These are phyloP conservation scores for Ctenopoma kingsleyae DNA, from an alignment of 2,797 vertebrate genomes.

Conservation along the genomic window DNA sequence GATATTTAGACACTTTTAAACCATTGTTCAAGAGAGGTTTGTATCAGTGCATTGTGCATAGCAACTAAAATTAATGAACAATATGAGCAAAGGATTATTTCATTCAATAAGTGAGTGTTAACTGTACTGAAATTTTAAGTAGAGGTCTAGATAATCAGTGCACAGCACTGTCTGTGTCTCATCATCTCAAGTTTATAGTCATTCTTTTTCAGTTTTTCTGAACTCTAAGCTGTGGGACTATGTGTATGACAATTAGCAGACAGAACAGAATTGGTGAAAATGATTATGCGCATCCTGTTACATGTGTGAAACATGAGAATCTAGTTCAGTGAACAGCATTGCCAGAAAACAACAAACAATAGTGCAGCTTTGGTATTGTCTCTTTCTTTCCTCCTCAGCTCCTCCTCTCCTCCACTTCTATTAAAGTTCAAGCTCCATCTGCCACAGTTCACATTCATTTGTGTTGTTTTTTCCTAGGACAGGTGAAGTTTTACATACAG, in stretches of 20 bases:
- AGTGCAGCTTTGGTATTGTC: background rate
- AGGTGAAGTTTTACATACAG: constrained; percentile 76
- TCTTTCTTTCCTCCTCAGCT: constrained; percentile 24
- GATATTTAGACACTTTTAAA: too few relatives aligned
- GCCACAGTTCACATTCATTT: constrained; percentile 40
- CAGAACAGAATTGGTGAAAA: background rate
- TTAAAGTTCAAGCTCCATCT: constrained; percentile 48
- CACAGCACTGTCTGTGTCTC: too few relatives aligned
- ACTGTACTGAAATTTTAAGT: too few relatives aligned
- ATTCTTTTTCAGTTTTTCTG: constrained; percentile 4
- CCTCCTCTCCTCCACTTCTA: constrained; percentile 15
- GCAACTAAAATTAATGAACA: too few relatives aligned
- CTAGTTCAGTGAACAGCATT: constrained; percentile 6
- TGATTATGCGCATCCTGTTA: background rate
- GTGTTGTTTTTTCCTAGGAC: constrained; percentile 22
- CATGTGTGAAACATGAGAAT: constrained; percentile 4
- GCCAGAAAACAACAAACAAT: background rate
- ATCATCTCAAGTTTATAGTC: background rate
- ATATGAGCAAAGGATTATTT: too few relatives aligned
- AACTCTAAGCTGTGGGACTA: background rate
- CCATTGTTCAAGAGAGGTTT: too few relatives aligned
- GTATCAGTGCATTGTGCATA: too few relatives aligned
- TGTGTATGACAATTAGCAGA: background rate
- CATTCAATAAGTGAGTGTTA: too few relatives aligned
- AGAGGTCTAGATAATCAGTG: too few relatives aligned